Base-by-base conservation (phyloP, 2,888 invertebrate genomes). In the Cheilosia impressa region DNA sequence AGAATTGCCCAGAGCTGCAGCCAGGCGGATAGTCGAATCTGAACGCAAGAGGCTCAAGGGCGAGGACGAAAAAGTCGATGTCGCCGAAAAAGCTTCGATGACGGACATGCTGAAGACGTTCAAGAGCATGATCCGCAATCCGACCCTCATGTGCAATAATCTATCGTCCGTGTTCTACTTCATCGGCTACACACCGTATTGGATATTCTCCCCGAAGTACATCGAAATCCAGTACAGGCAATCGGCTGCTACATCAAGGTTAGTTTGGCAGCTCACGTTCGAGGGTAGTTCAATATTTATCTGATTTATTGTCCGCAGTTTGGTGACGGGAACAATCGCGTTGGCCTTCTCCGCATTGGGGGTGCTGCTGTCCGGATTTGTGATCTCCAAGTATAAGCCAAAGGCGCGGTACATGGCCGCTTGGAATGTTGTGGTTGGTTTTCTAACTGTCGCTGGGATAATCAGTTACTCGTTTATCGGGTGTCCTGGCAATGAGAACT, bases 141-240 rank as follows among this genome's bases (percentile, higher is more conserved):
- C 93, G 50, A 94, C 95, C 0, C 93, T 96, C 82, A 94, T 96
- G 93, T 95, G 94, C 89, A 96, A 96, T 89, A 96, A 95, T 81
- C 92, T 96, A 1, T 95, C 96, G 0, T 94, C 95, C 19, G 94
- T 96, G 13, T 96, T 96, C 89, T 96, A 96, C 89, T 93, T 96
- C 78, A 93, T 95, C 89, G 95, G 95, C 0, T 95, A 95, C 89
- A 94, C 95, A 92, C 96, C 96, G 0, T 96, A 95, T 89, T 96
- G 96, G 94, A 96, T 96, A 58, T 97, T 96, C 89, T 94, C 96
- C 91, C 96, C 97, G 0, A 97, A 97, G 90, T 96, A 96, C 89
- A 96, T 97, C 84, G 96, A 97, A 91, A 96, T 95, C 0, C 96
- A 96, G 91, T 97, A 96, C 91, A 93, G 95, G 73, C 95, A 96